Conservation (phyloP, 2,797 vertebrate genomes). For the Alectoris magna region DNA sequence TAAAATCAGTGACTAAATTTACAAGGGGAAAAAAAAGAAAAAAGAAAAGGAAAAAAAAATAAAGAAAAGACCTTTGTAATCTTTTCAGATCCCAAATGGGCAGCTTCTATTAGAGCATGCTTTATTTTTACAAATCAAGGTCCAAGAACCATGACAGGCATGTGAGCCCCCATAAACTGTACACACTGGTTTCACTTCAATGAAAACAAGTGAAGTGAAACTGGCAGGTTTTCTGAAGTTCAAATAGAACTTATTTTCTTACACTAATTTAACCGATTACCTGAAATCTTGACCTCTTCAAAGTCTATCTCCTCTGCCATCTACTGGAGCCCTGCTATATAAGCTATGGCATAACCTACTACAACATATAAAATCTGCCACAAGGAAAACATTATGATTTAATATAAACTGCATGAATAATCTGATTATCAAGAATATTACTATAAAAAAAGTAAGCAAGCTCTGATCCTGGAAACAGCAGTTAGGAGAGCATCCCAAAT, state of each 20-base stretch:
- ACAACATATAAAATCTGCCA: neutral
- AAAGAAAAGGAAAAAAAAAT: neutral
- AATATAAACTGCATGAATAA: neutral
- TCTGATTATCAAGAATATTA: neutral
- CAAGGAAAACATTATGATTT: neutral
- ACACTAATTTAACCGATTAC: slow-evolving; percentile 14
- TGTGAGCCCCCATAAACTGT: neutral
- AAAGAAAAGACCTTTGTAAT: neutral
- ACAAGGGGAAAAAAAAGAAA: neutral
- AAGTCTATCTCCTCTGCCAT: slow-evolving; percentile 66
- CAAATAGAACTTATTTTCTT: slow-evolving; percentile 26
- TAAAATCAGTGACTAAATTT: slow-evolving; percentile 36
- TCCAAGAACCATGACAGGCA: neutral
- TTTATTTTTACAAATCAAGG: slow-evolving; percentile 26
- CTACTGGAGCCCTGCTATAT: slow-evolving; percentile 60
- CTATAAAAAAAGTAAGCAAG: neutral
- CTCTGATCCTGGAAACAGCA: neutral
- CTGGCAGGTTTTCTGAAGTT: neutral
- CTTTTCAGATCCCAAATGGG: slow-evolving; percentile 28
- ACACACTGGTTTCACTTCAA: slow-evolving; percentile 9
- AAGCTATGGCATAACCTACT: neutral
- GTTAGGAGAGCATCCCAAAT: neutral
- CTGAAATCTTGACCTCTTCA: slow-evolving; percentile 19
- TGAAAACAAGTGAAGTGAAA: neutral
- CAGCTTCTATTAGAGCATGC: neutral